Evolutionary conservation across 2,113 vertebrate species (phyloP), one percentile per base, ranked within the genome.

Genomic region (Antigone vipio): DNA sequence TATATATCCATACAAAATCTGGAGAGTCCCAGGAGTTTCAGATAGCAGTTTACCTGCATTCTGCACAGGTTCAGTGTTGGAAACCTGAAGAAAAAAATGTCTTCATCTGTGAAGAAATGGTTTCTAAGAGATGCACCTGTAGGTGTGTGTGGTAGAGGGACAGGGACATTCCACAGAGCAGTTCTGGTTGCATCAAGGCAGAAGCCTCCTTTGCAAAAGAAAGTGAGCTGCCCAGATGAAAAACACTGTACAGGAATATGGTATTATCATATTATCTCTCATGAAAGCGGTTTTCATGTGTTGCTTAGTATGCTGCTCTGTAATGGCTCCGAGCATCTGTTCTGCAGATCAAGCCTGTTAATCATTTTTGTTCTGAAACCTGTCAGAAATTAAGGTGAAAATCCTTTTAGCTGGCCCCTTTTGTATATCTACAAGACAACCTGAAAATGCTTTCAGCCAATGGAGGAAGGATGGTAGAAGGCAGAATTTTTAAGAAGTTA

Each of bases 371-470:
- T 89, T 90, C 75, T 74, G 62, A 90, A 95, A 94, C 23, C n/a
- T 95, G 71, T 62, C 78, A 95, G 42, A 92, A 96, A 66, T 40
- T 77, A 47, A 90, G 85, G 71, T 62, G 82, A 88, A 92, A 96
- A 83, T 83, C 42, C 55, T 94, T 93, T 90, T 30, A 85, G 34
- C 68, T 58, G 69, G 7, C 13, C 9, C 22, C 18, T 79, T 90
- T 55, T 93, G 15, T 50, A n/a, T 58, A 73, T 30, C 27, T 77
- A 45, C 59, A 79, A 88, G 89, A 85, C 72, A 95, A 77, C 19
- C 7, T 60, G 83, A 80, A 90, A 96, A 76, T 73, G 4, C 3
- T 58, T 58, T 58, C 10, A 17, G 44, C 81, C 69, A 72, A 45
- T 77, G 67, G 30, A 68, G n/a, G 34, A 69, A 69, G 12, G 26